Evolutionary conservation across 2,113 vertebrate species (phyloP).

Genomic region (Aptenodytes patagonicus): DNA sequence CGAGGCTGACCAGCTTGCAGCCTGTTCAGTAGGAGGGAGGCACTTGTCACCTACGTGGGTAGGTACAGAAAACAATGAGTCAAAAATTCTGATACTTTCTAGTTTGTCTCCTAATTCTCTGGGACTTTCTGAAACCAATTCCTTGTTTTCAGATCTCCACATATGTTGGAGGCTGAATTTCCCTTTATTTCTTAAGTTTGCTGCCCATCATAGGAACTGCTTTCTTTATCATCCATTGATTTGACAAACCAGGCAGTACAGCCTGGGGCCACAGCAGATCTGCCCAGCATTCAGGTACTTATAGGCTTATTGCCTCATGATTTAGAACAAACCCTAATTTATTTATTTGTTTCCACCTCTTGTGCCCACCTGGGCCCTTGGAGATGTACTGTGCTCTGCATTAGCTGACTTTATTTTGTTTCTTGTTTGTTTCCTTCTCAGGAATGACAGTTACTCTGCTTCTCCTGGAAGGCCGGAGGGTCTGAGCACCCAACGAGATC

Average conservation of each 20-base stretch:
- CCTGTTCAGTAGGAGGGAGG: background rate
- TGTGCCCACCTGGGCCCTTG: slow-evolving; percentile 31
- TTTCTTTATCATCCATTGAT: background rate
- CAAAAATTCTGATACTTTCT: background rate
- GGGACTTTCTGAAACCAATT: background rate
- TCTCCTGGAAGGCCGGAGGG: slow-evolving; percentile 69
- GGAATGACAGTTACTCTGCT: slow-evolving; percentile 80
- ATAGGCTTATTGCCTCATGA: background rate
- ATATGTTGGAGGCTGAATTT: background rate
- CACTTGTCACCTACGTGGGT: background rate
- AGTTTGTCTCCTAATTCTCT: background rate
- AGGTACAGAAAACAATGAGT: background rate
- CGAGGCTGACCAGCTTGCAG: background rate
- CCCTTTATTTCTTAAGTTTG: background rate
- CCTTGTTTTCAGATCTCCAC: background rate
- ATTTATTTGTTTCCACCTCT: slow-evolving; percentile 1
- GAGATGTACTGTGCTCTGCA: slow-evolving; percentile 40
- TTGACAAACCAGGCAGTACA: background rate
- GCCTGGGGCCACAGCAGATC: background rate
- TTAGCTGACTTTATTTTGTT: background rate
- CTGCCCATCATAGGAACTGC: background rate
- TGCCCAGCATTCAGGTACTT: background rate
- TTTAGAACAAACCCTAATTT: slow-evolving; percentile 4
- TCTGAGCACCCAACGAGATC: slow-evolving; percentile 75
- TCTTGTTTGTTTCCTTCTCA: slow-evolving; percentile 65